Conservation (phyloP, 2,113 vertebrate species). For the Candoia aspera region DNA sequence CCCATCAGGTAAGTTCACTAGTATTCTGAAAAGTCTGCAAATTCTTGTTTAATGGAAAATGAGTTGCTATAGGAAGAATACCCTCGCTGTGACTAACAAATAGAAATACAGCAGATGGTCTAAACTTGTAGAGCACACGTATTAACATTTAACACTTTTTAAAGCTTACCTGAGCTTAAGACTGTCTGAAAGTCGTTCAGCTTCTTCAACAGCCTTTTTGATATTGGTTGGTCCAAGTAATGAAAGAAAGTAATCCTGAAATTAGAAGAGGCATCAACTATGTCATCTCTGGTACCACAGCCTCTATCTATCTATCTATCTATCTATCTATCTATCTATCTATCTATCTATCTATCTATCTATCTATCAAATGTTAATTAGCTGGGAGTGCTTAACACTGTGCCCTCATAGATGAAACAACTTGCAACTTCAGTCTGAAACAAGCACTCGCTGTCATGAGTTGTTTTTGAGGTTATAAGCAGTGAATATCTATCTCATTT, state of each 20-base stretch:
- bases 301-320: slow-evolving; percentile 4
- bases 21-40: neutral
- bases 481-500: neutral
- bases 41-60: neutral
- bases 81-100: neutral
- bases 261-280: slow-evolving; percentile 56
- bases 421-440: neutral
- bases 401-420: neutral
- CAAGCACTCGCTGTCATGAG: neutral
- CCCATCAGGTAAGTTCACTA: neutral
- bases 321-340: too few relatives aligned
- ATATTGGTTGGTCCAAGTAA: slow-evolving; percentile 89
- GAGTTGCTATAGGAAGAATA: slow-evolving; percentile 8
- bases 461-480: neutral
- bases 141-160: neutral
- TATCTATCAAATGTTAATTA: neutral
- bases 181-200: slow-evolving; percentile 95
- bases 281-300: neutral
- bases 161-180: slow-evolving; percentile 87
- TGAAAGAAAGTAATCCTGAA: slow-evolving; percentile 89
- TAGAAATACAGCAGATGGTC: slow-evolving; percentile 18
- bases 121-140: slow-evolving; percentile 8
- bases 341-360: too few relatives aligned
- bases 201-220: slow-evolving; percentile 96
- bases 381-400: neutral